Evolutionary conservation across 2,113 vertebrate species (phyloP).

Genomic region (Amazona vittata): DNA sequence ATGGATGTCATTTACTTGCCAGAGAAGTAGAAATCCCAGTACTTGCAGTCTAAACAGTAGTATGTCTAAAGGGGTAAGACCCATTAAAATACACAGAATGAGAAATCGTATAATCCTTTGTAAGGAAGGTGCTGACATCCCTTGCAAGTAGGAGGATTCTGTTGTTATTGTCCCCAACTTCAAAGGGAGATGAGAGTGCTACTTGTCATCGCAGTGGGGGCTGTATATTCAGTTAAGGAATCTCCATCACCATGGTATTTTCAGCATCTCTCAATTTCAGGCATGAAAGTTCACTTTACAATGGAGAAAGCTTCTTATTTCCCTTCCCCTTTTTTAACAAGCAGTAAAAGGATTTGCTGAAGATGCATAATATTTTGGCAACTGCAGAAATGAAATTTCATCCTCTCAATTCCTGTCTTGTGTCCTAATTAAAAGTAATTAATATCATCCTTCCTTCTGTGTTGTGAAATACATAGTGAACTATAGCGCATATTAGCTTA

Average conservation of each 20-base stretch:
- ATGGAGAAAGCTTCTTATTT: not conserved
- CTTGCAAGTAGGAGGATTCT: not conserved
- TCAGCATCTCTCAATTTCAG: not conserved
- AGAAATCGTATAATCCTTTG: not conserved
- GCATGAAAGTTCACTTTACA: not conserved
- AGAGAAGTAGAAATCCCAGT: not conserved
- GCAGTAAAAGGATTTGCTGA: not conserved
- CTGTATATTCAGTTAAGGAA: not conserved
- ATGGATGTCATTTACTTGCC: not conserved
- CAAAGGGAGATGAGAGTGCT: not conserved
- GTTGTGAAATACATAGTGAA: not conserved
- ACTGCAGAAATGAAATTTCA: not conserved
- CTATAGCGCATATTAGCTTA: not conserved
- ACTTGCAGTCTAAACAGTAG: not conserved
- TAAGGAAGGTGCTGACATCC: not conserved
- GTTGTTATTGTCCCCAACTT: not conserved
- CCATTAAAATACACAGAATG: not conserved
- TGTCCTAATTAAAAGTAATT: not conserved
- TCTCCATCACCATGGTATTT: slow-evolving; percentile 15
- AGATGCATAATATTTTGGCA: not conserved
- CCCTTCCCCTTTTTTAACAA: not conserved
- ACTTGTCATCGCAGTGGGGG: not conserved
- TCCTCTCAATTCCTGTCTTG: not conserved
- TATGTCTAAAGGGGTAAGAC: not conserved
- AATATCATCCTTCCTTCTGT: not conserved